Evolutionary conservation across 2,113 vertebrate genomes (phyloP).

Genomic region (Oxyura jamaicensis): DNA sequence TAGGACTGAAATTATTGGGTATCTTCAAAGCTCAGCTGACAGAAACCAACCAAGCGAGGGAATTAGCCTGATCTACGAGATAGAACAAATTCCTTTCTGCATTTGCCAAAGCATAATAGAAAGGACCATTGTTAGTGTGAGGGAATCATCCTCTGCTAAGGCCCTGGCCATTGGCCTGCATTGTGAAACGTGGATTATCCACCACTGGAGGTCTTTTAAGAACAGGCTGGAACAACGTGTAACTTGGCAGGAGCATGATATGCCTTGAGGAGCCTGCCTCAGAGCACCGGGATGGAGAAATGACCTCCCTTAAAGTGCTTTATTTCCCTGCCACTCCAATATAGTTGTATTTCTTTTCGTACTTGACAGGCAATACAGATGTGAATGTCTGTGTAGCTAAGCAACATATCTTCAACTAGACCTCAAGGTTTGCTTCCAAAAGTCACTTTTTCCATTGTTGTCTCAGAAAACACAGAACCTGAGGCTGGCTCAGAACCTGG

Average conservation of each 20-base stretch:
- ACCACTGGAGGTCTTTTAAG: background rate
- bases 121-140: constrained; percentile 1
- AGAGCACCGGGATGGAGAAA: background rate
- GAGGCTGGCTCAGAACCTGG: background rate
- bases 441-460: background rate
- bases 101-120: background rate
- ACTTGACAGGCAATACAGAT: background rate
- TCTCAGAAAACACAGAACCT: background rate
- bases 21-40: constrained; percentile 22
- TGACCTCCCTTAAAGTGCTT: background rate
- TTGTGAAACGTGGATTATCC: background rate
- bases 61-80: background rate
- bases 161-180: background rate
- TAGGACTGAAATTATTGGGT: background rate
- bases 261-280: background rate
- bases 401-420: background rate
- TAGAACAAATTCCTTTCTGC: background rate
- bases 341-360: background rate
- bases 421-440: background rate
- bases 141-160: background rate
- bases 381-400: background rate
- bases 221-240: background rate
- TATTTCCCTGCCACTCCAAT: background rate
- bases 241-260: background rate
- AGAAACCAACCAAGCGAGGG: background rate